phyloP scores from a whole-genome alignment of 2,888 invertebrate species.

The Lottia gigantea region DNA sequence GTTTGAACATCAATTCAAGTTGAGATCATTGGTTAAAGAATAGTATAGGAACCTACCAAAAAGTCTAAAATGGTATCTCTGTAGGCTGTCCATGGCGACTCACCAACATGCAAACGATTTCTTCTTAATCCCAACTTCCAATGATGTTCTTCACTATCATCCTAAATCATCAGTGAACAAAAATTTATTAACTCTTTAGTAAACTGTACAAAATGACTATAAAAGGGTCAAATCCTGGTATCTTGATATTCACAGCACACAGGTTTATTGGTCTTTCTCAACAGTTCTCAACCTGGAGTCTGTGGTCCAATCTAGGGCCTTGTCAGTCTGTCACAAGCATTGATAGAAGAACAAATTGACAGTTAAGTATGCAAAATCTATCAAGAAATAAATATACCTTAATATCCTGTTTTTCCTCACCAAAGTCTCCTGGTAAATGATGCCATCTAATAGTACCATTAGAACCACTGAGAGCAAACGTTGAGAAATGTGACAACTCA shows the following conservation, averaged over 20 bases:
- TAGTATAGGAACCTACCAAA: constrained; percentile 39
- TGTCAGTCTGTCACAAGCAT: no score
- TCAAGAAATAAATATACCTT: constrained; percentile 33
- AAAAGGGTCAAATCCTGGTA: no score
- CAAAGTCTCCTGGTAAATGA: constrained; percentile 62
- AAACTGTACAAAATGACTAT: no score
- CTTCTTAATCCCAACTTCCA: constrained; percentile 60
- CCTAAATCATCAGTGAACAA: constrained; percentile 17
- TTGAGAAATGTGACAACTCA: constrained; percentile 59
- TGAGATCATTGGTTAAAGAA: no score
- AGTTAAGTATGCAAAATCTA: no score
- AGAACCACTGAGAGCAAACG: constrained; percentile 60
- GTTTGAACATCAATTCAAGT: no score
- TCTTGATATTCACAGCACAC: no score
- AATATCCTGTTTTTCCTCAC: constrained; percentile 40
- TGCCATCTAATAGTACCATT: constrained; percentile 60
- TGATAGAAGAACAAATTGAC: no score
- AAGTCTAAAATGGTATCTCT: constrained; percentile 48
- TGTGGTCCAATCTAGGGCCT: no score
- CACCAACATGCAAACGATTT: constrained; percentile 54
- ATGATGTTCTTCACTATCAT: constrained; percentile 47
- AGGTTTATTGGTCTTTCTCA: no score
- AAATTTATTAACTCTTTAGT: background rate
- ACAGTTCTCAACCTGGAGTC: no score
- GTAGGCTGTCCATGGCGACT: constrained; percentile 57